Percentiles rank a stretch among this genome's conserved stretches.
These are phyloP conservation scores for Megaustenia siamemsis DNA, from an alignment of 2,888 invertebrate species.

Conservation along the genomic window DNA sequence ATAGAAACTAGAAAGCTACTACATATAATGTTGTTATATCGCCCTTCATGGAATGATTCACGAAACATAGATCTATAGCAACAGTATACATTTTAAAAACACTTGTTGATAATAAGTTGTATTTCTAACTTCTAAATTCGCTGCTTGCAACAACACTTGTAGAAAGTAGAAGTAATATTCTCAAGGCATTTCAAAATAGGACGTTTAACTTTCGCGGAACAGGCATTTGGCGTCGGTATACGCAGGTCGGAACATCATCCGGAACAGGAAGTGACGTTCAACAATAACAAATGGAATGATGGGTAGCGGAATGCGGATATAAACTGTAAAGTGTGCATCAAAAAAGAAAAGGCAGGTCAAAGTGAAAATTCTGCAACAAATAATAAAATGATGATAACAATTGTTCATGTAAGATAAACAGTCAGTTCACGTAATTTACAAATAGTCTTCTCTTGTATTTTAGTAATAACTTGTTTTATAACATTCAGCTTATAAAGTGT, in stretches of 20 bases:
- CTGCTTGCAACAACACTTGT: conserved; percentile 27
- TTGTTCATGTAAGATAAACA: neutral
- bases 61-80: neutral
- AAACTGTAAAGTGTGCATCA: conserved; percentile 29
- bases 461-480: neutral
- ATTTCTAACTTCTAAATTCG: conserved; percentile 23
- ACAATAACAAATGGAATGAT: conserved; percentile 28
- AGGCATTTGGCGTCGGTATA: neutral
- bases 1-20: neutral
- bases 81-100: neutral
- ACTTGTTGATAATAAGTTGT: conserved; percentile 2
- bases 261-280: neutral
- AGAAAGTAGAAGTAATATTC: conserved; percentile 15
- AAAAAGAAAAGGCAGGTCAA: conserved; percentile 16
- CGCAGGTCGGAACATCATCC: neutral
- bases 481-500: too few relatives aligned
- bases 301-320: conserved; percentile 15
- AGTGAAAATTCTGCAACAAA: conserved; percentile 14
- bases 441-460: neutral
- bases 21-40: neutral
- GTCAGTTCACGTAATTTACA: neutral
- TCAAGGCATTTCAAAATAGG: conserved; percentile 17
- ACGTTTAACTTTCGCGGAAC: neutral
- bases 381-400: neutral
- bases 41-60: neutral